Evolutionary conservation across 2,113 vertebrate genomes (phyloP), one percentile per base, ranked within the genome.

Genomic region (Actenoides hombroni): DNA sequence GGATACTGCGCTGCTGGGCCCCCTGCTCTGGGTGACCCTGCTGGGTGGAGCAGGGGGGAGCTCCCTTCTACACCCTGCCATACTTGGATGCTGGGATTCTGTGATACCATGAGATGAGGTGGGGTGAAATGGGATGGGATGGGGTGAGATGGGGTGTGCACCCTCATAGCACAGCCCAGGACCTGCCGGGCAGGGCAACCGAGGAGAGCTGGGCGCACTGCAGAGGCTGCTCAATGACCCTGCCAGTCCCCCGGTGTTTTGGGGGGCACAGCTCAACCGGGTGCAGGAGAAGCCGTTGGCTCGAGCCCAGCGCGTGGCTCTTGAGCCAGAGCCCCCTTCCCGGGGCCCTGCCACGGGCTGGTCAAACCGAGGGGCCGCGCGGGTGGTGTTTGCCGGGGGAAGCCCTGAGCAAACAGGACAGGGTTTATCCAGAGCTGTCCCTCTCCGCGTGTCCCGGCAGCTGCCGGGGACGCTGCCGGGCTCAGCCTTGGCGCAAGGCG

Each of bases 221-320:
- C 19, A 5, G 3, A 33, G 28, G 16, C 29, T 25, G n/a, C 5
- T 2, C 1, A 8, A 9, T 0, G 48, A 35, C 39, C 15, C 28
- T 42, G 0, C 7, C 1, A 11, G 29, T 26, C 0, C 6, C 63
- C 17, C 3, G 59, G 4, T 3, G 3, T 6, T 21, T 19, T 5
- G 7, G 33, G 59, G 29, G 59, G 71, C 2, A 1, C 67, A 46
- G 54, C 53, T 28, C 1, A 2, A 33, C 42, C 2, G 10, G 6
- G 31, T 6, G n/a, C 20, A 3, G 56, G 42, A 31, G 37, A 4
- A 20, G 54, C 42, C 3, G 1, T 46, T 3, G 3, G 79, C 75
- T 75, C 4, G 9, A 35, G 54, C 53, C 56, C 14, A 1, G 51
- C 24, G 0, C 10, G 31, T 86, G 89, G 67, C 80, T 2, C 35